Evolutionary conservation across 1,140 invertebrate genomes (phyloP).

Genomic region (Eriocheir sinensis): DNA sequence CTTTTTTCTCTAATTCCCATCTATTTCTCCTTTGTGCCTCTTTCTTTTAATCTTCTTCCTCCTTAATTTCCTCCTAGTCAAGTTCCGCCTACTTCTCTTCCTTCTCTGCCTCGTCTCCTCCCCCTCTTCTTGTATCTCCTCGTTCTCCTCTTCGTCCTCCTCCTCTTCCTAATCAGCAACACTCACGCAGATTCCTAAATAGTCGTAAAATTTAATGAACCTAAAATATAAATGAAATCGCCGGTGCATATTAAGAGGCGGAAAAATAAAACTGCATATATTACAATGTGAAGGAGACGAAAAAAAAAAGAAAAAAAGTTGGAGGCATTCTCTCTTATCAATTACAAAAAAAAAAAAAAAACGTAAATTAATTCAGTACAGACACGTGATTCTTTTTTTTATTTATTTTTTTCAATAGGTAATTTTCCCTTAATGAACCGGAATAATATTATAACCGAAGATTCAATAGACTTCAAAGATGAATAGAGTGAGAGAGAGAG

Average conservation of each 20-base stretch:
- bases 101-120: too few species aligned
- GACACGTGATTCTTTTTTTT: too few species aligned
- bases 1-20: too few species aligned
- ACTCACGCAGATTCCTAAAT: neutral
- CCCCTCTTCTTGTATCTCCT: too few species aligned
- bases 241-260: neutral
- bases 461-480: neutral
- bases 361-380: neutral
- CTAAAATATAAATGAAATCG: neutral
- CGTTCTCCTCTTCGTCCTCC: neutral
- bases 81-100: too few species aligned
- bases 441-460: neutral
- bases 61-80: too few species aligned
- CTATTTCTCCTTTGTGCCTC: too few species aligned
- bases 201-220: neutral
- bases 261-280: conserved; percentile 17
- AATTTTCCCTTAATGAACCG: neutral
- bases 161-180: neutral
- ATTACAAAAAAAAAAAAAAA: neutral
- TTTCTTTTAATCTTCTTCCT: too few species aligned
- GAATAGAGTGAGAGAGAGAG: too few species aligned
- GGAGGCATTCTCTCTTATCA: neutral
- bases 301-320: neutral
- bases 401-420: too few species aligned
- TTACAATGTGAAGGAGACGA: neutral